Conservation (phyloP, 1,140 invertebrate genomes). For the Elymnias hypermnestra region DNA sequence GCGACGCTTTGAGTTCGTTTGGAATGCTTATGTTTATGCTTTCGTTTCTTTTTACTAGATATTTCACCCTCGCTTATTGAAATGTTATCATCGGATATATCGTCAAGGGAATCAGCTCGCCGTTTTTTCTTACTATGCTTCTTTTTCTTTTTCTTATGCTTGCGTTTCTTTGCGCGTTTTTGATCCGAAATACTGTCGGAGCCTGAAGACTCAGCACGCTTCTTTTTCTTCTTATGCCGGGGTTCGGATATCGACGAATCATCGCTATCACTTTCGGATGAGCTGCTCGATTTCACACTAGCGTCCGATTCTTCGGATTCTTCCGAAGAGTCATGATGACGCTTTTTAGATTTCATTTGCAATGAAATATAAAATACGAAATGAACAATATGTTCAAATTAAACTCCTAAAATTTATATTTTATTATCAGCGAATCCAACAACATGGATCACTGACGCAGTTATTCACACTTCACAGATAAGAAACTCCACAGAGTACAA, state of each 20-base stretch:
- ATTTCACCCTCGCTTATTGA: conserved; percentile 62
- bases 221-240: conserved; percentile 67
- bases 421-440: too few relatives aligned
- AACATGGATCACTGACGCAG: too few relatives aligned
- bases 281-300: conserved; percentile 54
- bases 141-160: conserved; percentile 74
- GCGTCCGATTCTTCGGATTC: conserved; percentile 57
- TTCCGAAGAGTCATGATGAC: conserved; percentile 57
- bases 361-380: too few relatives aligned
- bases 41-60: conserved; percentile 56
- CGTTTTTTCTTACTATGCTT: conserved; percentile 69
- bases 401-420: too few relatives aligned
- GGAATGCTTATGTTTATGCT: conserved; percentile 65
- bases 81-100: conserved; percentile 39
- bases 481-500: too few relatives aligned
- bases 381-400: too few relatives aligned
- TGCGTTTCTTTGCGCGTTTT: conserved; percentile 63
- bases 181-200: conserved; percentile 62
- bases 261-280: conserved; percentile 61
- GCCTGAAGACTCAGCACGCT: conserved; percentile 57
- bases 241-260: conserved; percentile 55
- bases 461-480: too few relatives aligned
- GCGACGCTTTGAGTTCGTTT: conserved; percentile 41
- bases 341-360: conserved; percentile 61
- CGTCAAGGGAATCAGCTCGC: conserved; percentile 40